phyloP scores from a whole-genome alignment of 2,113 vertebrate species.

The Campylomormyrus numenius region DNA sequence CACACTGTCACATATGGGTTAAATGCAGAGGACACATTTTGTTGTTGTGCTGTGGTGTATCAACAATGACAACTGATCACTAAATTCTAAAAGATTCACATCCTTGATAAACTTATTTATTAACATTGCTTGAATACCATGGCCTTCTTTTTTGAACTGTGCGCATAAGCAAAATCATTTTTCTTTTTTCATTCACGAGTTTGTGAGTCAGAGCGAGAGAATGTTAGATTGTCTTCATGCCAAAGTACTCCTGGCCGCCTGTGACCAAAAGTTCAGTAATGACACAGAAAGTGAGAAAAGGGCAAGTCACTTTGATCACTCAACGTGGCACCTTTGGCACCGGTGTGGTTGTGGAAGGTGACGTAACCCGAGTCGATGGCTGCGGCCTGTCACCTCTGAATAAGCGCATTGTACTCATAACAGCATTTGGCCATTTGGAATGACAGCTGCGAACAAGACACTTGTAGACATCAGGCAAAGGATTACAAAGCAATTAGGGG shows the following conservation, averaged over 20 bases:
- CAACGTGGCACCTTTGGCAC: too few relatives aligned
- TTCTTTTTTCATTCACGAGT: not conserved
- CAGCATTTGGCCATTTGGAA: not conserved
- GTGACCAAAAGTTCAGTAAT: not conserved
- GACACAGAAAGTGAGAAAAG: not conserved
- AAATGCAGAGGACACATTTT: too few relatives aligned
- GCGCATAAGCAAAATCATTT: not conserved
- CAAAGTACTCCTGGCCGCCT: not conserved
- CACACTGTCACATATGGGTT: too few relatives aligned
- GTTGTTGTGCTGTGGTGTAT: too few relatives aligned
- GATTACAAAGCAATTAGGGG: not conserved
- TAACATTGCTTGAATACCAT: not conserved
- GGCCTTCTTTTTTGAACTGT: not conserved
- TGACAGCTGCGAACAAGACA: not conserved
- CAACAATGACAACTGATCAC: too few relatives aligned
- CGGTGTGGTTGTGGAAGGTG: not conserved
- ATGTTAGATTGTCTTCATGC: not conserved
- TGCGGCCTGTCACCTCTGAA: not conserved
- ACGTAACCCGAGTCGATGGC: not conserved
- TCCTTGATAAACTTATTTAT: not conserved
- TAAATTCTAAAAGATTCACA: not conserved
- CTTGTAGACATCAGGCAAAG: not conserved
- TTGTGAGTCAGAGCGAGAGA: constrained; percentile 5
- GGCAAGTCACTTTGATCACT: not conserved
- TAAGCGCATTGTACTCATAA: not conserved